These are phyloP conservation scores for Drosophila tani DNA, from an alignment of 1,140 invertebrate genomes.

Conservation along the genomic window DNA sequence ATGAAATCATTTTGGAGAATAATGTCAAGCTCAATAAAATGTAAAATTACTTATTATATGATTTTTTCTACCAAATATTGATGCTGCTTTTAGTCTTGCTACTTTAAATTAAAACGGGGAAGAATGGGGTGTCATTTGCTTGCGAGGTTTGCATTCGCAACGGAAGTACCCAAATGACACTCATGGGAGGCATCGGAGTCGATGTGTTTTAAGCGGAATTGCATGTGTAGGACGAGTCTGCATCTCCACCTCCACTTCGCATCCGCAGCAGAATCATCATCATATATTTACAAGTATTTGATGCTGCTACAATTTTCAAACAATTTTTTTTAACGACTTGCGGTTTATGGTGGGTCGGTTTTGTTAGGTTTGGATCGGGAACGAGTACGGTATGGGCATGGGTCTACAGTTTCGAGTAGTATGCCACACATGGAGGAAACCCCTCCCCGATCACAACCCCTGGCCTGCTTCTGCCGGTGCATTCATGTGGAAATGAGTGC, in stretches of 20 bases:
- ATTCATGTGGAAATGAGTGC: constrained; percentile 83
- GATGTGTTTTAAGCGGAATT: constrained; percentile 20
- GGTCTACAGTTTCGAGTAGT: constrained; percentile 37
- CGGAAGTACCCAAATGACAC: constrained; percentile 3
- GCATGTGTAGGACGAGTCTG: constrained; percentile 21
- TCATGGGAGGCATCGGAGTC: constrained; percentile 10
- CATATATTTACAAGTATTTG: constrained; percentile 60
- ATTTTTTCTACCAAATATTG: too few relatives aligned
- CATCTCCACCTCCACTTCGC: constrained; percentile 1
- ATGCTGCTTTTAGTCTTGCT: too few relatives aligned
- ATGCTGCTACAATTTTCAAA: constrained; percentile 51
- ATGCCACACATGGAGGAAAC: constrained; percentile 44
- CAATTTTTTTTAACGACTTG: constrained; percentile 68
- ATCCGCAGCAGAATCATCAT: constrained; percentile 30
- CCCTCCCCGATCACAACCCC: constrained; percentile 24
- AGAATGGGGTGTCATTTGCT: background rate
- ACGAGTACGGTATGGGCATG: constrained; percentile 31
- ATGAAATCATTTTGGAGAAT: too few relatives aligned
- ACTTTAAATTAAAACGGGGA: constrained; percentile 1
- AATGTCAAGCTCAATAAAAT: too few relatives aligned
- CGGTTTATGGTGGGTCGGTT: constrained; percentile 61
- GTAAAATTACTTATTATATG: too few relatives aligned
- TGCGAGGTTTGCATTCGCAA: background rate
- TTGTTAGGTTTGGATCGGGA: constrained; percentile 20
- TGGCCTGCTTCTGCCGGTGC: constrained; percentile 44